Conservation (phyloP, 1,140 invertebrate genomes). For the Macrocentrus cingulum region DNA sequence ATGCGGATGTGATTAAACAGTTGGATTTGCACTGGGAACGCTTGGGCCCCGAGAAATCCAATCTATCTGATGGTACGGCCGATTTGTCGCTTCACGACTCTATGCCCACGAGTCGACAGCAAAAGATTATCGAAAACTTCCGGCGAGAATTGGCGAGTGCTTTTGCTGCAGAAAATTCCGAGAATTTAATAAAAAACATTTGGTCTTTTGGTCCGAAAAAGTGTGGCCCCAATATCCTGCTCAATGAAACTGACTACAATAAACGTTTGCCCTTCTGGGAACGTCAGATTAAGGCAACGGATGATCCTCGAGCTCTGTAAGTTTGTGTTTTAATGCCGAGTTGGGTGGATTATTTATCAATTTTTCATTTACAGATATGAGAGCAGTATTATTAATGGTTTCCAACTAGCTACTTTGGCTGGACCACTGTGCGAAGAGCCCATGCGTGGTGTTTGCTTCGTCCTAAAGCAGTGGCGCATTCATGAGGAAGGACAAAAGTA, state of each 20-base stretch:
- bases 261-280: conserved; percentile 50
- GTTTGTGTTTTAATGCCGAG: conserved; percentile 30
- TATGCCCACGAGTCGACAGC: conserved; percentile 58
- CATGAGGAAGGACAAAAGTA: conserved; percentile 55
- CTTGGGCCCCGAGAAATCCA: conserved; percentile 34
- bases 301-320: conserved; percentile 45
- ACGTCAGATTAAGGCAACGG: conserved; percentile 34
- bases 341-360: background rate
- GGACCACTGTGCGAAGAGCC: conserved; percentile 95
- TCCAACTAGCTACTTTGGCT: conserved; percentile 85
- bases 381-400: conserved; percentile 88
- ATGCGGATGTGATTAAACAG: conserved; percentile 63
- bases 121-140: conserved; percentile 64
- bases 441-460: conserved; percentile 91
- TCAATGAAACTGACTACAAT: conserved; percentile 72
- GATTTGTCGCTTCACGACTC: conserved; percentile 35
- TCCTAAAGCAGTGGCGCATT: conserved; percentile 79
- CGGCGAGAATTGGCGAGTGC: conserved; percentile 66
- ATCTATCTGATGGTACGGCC: conserved; percentile 23
- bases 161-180: conserved; percentile 63
- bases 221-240: conserved; percentile 85
- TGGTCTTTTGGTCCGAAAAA: conserved; percentile 90
- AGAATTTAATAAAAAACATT: conserved; percentile 70
- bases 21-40: conserved; percentile 55
- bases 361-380: conserved; percentile 62